Base-by-base conservation (phyloP, 2,113 vertebrate species). In the Melanocharis versteri region DNA sequence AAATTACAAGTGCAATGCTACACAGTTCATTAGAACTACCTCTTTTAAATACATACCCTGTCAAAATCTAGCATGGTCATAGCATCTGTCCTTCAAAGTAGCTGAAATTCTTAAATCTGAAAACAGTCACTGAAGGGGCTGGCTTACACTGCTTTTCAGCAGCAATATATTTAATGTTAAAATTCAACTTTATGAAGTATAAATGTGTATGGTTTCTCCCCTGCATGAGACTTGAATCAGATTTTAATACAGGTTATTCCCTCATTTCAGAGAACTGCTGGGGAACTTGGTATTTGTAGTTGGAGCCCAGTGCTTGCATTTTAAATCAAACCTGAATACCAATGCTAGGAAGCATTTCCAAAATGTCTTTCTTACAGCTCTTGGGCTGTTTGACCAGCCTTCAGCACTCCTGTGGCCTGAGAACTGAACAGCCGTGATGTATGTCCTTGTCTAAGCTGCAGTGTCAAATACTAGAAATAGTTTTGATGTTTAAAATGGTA, bases 191-290 rank as follows among this genome's bases (percentile, higher is more conserved):
- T 28, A 31, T 48, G 47, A 45, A 73, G n/a, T 26, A 57, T 22
- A 44, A 35, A 69, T 14, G 8, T 23, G 4, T 26, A 17, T 45
- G 30, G 54, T 35, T 90, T 88, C 10, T 4, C 6, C 64, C 22
- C 17, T 51, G 15, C 1, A 0, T 28, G 37, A 60, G 42, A 48
- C 4, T 14, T 53, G 8, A 31, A 44, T 51, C 4, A 5, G 28
- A 13, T 51, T 82, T 31, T 33, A 69, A 71, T 68, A 19, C 6
- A 45, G 17, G 9, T 56, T 79, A 16, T 37, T n/a, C 61, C 27
- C 7, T 66, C 11, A 33, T 70, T 50, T 45, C 23, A n/a, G 53
- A 37, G 13, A 66, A 21, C 11, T 47, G 27, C 45, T 57, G 61
- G 76, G 53, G 26, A 86, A 57, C 20, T 31, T 31, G 6, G 10